A percentile compares a stretch with the other conserved stretches of the same genome.
Evolutionary conservation across 2,113 vertebrate genomes (phyloP).

Genomic region (Rousettus leschenaultii): DNA sequence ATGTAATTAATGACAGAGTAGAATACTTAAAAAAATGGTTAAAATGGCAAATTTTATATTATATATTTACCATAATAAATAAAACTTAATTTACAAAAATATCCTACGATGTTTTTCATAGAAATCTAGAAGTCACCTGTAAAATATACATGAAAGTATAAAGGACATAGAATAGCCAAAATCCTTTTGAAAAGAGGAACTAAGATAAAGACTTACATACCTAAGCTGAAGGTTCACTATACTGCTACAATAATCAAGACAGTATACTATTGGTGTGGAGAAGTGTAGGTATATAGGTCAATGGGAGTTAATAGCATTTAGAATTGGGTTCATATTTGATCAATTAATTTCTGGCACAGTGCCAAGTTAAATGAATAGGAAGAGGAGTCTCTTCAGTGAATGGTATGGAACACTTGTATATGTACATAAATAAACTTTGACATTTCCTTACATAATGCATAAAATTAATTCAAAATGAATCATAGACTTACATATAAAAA

Average conservation of each 20-base stretch:
- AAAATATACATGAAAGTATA: conserved; percentile 3
- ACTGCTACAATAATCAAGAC: not conserved
- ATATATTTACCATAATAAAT: not conserved
- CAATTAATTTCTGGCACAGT: not conserved
- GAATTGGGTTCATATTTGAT: not conserved
- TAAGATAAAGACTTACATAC: not conserved
- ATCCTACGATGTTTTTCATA: not conserved
- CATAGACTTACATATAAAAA: not conserved
- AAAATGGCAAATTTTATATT: not conserved
- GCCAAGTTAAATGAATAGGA: not conserved
- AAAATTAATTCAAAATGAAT: conserved; percentile 6
- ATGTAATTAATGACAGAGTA: not conserved
- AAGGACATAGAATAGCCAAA: not conserved
- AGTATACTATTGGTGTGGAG: not conserved
- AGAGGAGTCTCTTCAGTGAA: not conserved
- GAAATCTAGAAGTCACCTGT: not conserved
- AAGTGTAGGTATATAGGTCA: not conserved
- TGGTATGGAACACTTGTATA: not conserved
- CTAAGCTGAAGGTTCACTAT: not conserved
- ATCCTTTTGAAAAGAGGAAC: conserved; percentile 5
- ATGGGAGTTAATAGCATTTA: not conserved
- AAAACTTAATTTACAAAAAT: not conserved
- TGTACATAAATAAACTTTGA: not conserved
- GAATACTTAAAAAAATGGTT: not conserved
- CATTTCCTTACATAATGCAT: not conserved